Base-by-base conservation (phyloP, 2,888 invertebrate genomes). In the Cataglyphis livida region DNA sequence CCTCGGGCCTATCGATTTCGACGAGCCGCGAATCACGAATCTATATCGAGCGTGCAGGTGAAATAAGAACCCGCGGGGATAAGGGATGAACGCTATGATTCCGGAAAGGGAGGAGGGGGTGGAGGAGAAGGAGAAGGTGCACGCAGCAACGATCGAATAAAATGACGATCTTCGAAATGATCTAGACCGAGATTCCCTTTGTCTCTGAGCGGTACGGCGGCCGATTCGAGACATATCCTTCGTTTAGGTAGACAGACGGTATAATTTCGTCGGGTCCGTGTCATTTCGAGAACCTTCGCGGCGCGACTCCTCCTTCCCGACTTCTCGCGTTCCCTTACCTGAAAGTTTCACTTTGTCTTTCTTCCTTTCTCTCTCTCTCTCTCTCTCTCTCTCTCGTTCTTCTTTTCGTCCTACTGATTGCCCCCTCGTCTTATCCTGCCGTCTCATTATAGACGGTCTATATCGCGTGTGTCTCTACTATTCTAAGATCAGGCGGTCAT, bases 241-340 rank as follows among this genome's bases (percentile, higher is more conserved):
- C 84, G 86, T 84, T 89, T 89, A 89, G 87, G 73, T 79, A 78
- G 73, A 82, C 89, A 89, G 89, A 89, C 91, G 90, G 90, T 93
- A 91, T 93, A 92, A 93, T 93, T 93, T 93, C 88, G 83, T 32
- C 68, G 90, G 88, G 79, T 87, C 91, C 89, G 92, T 93, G 93
- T 93, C 93, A 93, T 93, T 93, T 93, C 85, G 88, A 82, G 76
- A 64, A 87, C 84, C 74, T 61, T 75, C 78, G 82, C 83, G 87
- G 84, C 70, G 84, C 64, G 85, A 88, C 86, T 85, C 87, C 88
- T 83, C 86, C 82, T 87, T 84, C 76, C 61, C 84, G 65, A 41
- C 81, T 85, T 59, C 81, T 85, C 62, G 74, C 82, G 48, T 66
- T 48, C 75, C 51, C 64, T 70, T 88, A 87, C 87, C 88, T 87